These are phyloP conservation scores for Oxycera nigricornis DNA, from an alignment of 2,888 invertebrate species.

Conservation along the genomic window DNA sequence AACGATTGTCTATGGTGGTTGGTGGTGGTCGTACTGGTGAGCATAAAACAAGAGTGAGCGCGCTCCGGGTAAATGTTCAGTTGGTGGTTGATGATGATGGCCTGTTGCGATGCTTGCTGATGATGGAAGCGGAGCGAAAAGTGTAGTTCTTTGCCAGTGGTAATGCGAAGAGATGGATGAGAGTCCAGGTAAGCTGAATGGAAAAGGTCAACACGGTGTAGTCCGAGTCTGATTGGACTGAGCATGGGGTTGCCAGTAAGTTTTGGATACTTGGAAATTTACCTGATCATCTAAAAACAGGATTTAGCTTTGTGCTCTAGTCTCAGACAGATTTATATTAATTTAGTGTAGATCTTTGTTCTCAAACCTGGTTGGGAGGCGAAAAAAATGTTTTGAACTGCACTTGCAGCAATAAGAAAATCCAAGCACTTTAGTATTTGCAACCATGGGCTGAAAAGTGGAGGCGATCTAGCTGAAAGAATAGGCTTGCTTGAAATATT, in stretches of 20 bases:
- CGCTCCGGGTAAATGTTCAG: neutral
- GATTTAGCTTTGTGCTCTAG: too few species aligned
- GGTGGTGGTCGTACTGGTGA: neutral
- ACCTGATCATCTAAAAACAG: too few species aligned
- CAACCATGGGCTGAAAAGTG: too few species aligned
- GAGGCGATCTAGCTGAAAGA: too few species aligned
- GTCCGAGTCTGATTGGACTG: neutral
- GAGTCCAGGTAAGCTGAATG: neutral
- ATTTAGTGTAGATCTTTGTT: too few species aligned
- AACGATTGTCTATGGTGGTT: neutral
- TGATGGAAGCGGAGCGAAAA: conserved; percentile 28
- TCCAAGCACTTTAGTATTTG: too few species aligned
- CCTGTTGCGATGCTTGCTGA: neutral
- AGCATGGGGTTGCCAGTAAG: neutral
- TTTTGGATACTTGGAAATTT: too few species aligned
- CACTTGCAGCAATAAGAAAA: too few species aligned
- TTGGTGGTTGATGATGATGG: conserved; percentile 27
- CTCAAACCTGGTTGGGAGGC: too few species aligned
- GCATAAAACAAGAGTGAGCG: neutral
- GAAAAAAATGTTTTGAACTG: too few species aligned
- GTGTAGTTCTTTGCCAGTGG: neutral
- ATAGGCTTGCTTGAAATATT: too few species aligned
- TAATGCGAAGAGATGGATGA: neutral
- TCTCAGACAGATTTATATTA: too few species aligned
- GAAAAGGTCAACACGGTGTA: neutral